A percentile compares a stretch with the other conserved stretches of the same genome.
Conservation (phyloP, 2,797 vertebrate species). For the Argya squamiceps region DNA sequence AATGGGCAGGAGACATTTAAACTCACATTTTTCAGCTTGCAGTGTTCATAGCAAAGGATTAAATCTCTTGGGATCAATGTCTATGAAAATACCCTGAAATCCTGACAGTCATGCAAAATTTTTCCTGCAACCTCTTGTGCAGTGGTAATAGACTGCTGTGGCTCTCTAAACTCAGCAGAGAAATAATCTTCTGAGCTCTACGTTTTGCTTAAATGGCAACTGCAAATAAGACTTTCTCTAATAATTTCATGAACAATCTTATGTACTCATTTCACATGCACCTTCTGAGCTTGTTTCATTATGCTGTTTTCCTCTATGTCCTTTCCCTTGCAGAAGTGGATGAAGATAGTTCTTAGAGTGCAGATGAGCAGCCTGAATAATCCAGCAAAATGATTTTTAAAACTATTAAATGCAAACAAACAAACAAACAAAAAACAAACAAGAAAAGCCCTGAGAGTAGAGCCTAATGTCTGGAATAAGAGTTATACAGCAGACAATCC, state of each 20-base stretch:
- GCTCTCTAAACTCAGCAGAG: neutral
- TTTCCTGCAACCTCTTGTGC: neutral
- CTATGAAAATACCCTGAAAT: neutral
- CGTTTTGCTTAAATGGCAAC: neutral
- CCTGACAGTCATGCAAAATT: neutral
- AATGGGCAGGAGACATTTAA: neutral
- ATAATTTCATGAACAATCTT: neutral
- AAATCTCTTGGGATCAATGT: neutral
- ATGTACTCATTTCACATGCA: neutral
- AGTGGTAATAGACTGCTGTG: neutral
- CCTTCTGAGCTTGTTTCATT: neutral
- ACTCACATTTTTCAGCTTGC: neutral
- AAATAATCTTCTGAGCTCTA: neutral
- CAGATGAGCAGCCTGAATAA: neutral
- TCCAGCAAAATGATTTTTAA: neutral
- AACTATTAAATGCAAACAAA: neutral
- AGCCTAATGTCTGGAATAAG: neutral
- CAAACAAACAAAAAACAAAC: neutral
- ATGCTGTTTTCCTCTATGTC: neutral
- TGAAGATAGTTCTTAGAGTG: neutral
- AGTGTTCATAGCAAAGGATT: neutral
- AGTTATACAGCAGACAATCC: neutral
- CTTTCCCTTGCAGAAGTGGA: neutral
- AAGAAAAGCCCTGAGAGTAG: neutral
- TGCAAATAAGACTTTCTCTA: neutral